Evolutionary conservation across 2,113 vertebrate genomes (phyloP).

Genomic region (Oryzias javanicus): DNA sequence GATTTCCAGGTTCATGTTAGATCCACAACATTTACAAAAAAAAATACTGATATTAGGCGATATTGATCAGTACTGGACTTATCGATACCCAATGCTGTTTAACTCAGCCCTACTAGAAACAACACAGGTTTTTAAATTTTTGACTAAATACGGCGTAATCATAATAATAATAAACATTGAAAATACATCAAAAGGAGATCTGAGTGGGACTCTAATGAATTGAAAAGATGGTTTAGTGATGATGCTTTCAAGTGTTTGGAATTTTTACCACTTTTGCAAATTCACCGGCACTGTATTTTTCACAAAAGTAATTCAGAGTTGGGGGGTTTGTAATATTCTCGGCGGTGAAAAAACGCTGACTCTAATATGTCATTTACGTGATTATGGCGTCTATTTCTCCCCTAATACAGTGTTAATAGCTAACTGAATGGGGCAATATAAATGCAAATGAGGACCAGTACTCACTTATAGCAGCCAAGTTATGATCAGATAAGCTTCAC

Average conservation of each 20-base stretch:
- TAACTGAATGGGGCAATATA: constrained; percentile 52
- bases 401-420: constrained; percentile 47
- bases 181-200: too few species aligned
- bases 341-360: constrained; percentile 26
- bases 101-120: too few species aligned
- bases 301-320: constrained; percentile 26
- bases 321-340: constrained; percentile 30
- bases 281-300: constrained; percentile 25
- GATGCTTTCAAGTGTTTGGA: neutral
- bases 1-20: too few species aligned
- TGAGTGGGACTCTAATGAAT: neutral
- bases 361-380: constrained; percentile 43
- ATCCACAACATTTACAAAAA: too few species aligned
- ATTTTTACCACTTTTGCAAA: neutral
- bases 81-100: too few species aligned
- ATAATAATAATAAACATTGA: too few species aligned
- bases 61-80: too few species aligned
- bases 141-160: too few species aligned
- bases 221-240: neutral
- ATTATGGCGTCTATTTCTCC: constrained; percentile 38
- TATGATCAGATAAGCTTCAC: constrained; percentile 43
- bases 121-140: too few species aligned
- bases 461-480: constrained; percentile 22
- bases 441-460: constrained; percentile 52
- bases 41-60: too few species aligned